phyloP scores from a whole-genome alignment of 2,797 vertebrate species.

The Mormyrops boulengeri region DNA sequence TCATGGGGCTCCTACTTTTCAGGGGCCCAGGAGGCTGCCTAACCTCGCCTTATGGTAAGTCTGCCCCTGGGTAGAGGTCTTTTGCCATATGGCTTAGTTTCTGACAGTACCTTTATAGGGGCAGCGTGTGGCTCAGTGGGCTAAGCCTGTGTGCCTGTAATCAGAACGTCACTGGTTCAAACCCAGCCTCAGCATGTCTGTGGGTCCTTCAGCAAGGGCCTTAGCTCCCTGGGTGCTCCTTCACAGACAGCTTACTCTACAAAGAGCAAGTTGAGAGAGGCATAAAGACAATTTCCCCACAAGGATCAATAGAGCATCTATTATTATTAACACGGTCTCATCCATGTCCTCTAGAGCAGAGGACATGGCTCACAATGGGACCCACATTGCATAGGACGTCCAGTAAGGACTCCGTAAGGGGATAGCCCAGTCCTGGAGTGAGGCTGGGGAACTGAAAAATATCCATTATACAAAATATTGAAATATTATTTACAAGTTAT shows the following conservation, averaged over 20 bases:
- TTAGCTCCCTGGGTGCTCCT: no score
- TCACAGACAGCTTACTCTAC: no score
- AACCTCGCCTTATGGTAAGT: neutral
- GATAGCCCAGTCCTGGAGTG: neutral
- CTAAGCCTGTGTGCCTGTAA: no score
- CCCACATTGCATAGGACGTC: neutral
- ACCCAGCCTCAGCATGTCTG: no score
- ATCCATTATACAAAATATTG: neutral
- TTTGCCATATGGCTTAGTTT: no score
- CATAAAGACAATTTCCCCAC: no score
- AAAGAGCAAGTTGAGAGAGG: no score
- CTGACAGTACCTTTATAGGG: neutral
- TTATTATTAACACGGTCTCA: neutral
- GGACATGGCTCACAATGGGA: no score
- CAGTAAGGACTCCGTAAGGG: neutral
- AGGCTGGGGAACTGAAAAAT: neutral
- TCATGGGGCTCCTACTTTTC: neutral
- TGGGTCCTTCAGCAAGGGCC: no score
- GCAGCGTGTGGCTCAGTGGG: no score
- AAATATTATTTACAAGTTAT: neutral
- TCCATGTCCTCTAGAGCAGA: neutral
- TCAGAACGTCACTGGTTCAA: no score
- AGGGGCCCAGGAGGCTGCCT: neutral
- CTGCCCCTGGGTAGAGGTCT: neutral
- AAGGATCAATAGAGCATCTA: no score